A percentile compares a stretch with the other conserved stretches of the same genome.
Conservation (phyloP, 2,797 vertebrate genomes). For the Perodicticus potto region DNA sequence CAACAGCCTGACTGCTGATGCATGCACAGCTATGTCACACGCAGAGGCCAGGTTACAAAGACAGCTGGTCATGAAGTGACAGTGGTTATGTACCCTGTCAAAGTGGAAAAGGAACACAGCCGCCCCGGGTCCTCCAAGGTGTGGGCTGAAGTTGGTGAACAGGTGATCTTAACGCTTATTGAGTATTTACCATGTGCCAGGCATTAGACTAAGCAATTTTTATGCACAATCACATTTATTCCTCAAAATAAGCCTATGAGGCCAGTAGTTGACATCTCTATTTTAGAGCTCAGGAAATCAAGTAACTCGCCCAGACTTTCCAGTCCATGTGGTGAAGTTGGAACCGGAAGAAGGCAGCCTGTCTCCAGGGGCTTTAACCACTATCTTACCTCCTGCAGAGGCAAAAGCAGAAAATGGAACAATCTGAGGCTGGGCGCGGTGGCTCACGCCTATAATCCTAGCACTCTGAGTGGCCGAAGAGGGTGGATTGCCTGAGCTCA, state of each 20-base stretch:
- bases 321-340: background rate
- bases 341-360: background rate
- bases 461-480: too few species aligned
- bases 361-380: background rate
- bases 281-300: background rate
- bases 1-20: background rate
- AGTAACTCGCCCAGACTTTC: background rate
- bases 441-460: too few species aligned
- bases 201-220: background rate
- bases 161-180: background rate
- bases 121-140: background rate
- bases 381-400: background rate
- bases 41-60: background rate
- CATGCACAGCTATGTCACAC: rapidly evolving
- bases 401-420: background rate
- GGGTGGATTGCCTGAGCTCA: too few species aligned
- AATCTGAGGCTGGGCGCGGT: background rate
- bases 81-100: background rate
- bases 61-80: background rate
- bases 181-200: background rate
- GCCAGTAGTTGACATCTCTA: background rate
- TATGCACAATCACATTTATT: background rate
- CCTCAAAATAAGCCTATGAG: background rate
- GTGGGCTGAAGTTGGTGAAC: background rate
- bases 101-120: background rate